These are phyloP conservation scores for Galaxias olidus DNA, from an alignment of 2,797 vertebrate species.

Conservation along the genomic window DNA sequence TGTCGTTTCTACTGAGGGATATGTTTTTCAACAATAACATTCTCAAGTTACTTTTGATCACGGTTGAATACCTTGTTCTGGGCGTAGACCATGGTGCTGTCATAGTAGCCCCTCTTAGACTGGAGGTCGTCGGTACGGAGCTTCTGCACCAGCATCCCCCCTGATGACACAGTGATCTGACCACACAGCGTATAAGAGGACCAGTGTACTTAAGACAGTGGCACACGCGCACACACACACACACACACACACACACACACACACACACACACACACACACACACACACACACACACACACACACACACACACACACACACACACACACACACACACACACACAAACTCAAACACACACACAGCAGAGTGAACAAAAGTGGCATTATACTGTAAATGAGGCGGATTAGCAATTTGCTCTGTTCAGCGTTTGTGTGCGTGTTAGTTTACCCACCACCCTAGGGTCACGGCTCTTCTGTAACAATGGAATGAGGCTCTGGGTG, in stretches of 20 bases:
- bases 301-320: no score
- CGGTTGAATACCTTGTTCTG: conserved; percentile 74
- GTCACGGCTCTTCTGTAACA: conserved; percentile 73
- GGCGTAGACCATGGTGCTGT: conserved; percentile 70
- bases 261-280: no score
- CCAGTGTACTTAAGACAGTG: neutral
- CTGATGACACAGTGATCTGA: conserved; percentile 79
- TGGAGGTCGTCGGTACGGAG: conserved; percentile 68
- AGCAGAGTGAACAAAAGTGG: conserved; percentile 45
- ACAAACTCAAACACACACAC: no score
- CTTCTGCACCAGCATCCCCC: conserved; percentile 78
- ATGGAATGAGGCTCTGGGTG: conserved; percentile 72
- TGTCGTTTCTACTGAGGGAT: neutral
- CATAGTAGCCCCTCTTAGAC: conserved; percentile 63
- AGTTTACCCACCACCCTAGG: conserved; percentile 73
- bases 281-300: no score
- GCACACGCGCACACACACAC: no score
- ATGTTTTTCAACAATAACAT: no score
- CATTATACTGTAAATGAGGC: conserved; percentile 55
- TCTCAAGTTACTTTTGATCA: no score
- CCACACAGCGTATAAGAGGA: conserved; percentile 33
- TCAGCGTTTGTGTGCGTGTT: neutral
- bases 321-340: no score
- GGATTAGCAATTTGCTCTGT: conserved; percentile 29
- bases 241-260: no score